Conservation (phyloP, 2,797 vertebrate genomes). For the Morus bassanus region DNA sequence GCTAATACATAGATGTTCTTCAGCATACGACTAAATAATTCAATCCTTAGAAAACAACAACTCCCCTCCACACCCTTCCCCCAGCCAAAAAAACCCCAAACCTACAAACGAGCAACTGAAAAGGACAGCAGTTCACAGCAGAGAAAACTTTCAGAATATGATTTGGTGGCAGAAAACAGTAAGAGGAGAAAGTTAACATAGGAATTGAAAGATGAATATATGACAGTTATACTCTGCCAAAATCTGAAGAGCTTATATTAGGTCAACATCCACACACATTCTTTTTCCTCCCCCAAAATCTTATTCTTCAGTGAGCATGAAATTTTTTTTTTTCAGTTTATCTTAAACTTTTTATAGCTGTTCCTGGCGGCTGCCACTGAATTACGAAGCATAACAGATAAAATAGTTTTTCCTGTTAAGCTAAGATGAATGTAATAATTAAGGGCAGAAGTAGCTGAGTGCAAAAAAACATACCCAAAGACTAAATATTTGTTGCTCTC, state of each 20-base stretch:
- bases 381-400: background rate
- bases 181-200: background rate
- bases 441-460: background rate
- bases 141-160: background rate
- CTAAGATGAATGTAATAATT: background rate
- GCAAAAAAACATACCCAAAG: background rate
- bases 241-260: background rate
- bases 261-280: background rate
- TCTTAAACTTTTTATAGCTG: background rate
- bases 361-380: background rate
- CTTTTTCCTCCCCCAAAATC: background rate
- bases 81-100: background rate
- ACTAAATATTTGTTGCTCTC: background rate
- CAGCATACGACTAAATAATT: background rate
- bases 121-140: background rate
- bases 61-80: background rate
- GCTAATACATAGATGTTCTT: background rate
- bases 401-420: background rate
- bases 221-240: background rate
- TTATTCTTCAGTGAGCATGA: background rate
- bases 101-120: background rate
- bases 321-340: background rate
- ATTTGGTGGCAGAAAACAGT: background rate
- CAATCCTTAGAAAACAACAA: background rate
- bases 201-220: background rate